Evolutionary conservation across 2,888 invertebrate species (phyloP).

Genomic region (Dyspetes luteomarginatus): DNA sequence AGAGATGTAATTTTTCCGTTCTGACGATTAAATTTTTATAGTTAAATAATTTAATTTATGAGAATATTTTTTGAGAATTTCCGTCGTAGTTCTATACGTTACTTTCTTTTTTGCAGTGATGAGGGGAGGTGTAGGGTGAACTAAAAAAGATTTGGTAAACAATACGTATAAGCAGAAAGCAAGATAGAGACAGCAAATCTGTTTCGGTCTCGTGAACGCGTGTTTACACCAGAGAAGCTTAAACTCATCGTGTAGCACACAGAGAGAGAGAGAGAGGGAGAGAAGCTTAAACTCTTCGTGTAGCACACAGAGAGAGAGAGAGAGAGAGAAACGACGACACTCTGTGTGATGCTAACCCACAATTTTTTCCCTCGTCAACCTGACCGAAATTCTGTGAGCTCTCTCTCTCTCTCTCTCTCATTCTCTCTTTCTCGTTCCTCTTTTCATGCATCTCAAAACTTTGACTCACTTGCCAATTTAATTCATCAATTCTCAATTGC

Average conservation of each 20-base stretch:
- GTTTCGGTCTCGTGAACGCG: slow-evolving; percentile 34
- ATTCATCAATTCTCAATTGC: not conserved
- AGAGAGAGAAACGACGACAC: too few relatives aligned
- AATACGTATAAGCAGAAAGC: not conserved
- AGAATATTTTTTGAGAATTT: not conserved
- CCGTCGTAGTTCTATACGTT: not conserved
- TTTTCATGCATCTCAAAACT: slow-evolving; percentile 8
- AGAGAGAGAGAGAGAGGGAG: not conserved
- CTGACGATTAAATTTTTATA: not conserved
- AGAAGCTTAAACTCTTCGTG: not conserved
- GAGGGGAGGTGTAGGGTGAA: not conserved
- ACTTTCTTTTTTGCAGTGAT: not conserved
- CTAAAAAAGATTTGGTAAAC: slow-evolving; percentile 18
- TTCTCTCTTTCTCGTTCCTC: not conserved
- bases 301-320: not conserved
- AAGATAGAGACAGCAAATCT: slow-evolving; percentile 12
- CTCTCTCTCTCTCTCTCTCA: not conserved
- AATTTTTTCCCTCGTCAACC: slow-evolving; percentile 38
- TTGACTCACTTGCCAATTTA: not conserved
- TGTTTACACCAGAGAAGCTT: not conserved
- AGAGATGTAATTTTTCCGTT: not conserved
- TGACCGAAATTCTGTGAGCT: slow-evolving; percentile 43
- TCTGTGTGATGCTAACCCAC: slow-evolving; percentile 38
- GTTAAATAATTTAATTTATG: not conserved
- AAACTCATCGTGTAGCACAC: not conserved